Evolutionary conservation across 2,113 vertebrate genomes (phyloP).

Genomic region (Regulus satrapa): DNA sequence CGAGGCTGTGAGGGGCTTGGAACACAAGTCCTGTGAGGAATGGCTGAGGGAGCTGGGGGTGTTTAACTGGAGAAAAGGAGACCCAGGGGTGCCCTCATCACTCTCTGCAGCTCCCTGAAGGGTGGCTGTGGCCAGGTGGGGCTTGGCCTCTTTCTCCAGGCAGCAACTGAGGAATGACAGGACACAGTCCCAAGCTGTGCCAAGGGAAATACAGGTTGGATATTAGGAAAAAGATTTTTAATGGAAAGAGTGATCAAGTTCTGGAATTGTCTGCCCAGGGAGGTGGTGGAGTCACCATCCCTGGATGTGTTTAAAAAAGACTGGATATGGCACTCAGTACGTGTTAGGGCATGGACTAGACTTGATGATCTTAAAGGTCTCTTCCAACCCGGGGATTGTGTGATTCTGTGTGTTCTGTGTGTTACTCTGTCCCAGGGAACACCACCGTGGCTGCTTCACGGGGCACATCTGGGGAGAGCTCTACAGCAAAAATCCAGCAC

Average conservation of each 20-base stretch:
- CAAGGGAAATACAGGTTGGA: not conserved
- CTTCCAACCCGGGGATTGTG: not conserved
- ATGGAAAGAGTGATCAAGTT: not conserved
- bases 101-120: not conserved
- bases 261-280: not conserved
- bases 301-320: not conserved
- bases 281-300: not conserved
- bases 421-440: not conserved
- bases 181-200: not conserved
- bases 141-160: not conserved
- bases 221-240: not conserved
- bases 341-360: not conserved
- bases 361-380: not conserved
- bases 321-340: not conserved
- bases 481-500: not conserved
- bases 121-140: not conserved
- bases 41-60: not conserved
- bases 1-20: too few relatives aligned
- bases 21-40: not conserved
- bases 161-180: not conserved
- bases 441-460: rapidly evolving
- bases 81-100: not conserved
- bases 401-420: not conserved
- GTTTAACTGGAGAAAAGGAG: too few relatives aligned
- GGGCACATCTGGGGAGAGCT: rapidly evolving